These are phyloP conservation scores for Cacoxenus indagator DNA, from an alignment of 2,888 invertebrate species.

Conservation along the genomic window DNA sequence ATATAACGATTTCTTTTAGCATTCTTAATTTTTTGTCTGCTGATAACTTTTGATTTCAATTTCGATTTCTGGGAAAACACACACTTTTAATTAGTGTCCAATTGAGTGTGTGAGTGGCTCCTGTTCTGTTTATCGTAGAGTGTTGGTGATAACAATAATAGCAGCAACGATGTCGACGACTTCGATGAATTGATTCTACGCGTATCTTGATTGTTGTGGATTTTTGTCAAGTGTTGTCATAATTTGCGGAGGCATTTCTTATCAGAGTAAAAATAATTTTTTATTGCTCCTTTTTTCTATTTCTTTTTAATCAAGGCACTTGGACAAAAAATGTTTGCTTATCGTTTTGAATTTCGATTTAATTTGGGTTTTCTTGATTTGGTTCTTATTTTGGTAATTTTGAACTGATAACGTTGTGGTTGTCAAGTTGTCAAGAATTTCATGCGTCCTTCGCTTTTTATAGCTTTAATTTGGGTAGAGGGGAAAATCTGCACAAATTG, in stretches of 20 bases:
- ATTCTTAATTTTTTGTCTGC: not conserved
- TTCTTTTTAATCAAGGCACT: conserved; percentile 10
- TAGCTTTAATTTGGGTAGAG: not conserved
- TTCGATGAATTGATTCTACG: not conserved
- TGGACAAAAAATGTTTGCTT: not conserved
- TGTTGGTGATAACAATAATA: not conserved
- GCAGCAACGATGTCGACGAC: too few relatives aligned
- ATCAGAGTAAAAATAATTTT: not conserved
- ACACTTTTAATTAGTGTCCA: conserved; percentile 6
- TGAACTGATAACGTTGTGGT: not conserved
- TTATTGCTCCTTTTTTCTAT: not conserved
- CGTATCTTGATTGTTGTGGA: not conserved
- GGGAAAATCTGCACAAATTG: not conserved
- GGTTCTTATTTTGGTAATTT: not conserved
- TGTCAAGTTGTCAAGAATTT: too few relatives aligned
- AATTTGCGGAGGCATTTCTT: not conserved
- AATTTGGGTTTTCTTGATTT: not conserved
- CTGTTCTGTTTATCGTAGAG: not conserved
- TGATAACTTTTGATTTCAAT: not conserved
- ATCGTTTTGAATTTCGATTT: not conserved
- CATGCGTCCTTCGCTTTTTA: too few relatives aligned
- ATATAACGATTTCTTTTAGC: not conserved
- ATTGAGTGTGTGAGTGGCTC: not conserved
- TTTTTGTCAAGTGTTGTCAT: not conserved
- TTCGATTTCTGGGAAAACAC: not conserved